Evolutionary conservation across 2,113 vertebrate species (phyloP).

Genomic region (Forbesichthys agassizii): DNA sequence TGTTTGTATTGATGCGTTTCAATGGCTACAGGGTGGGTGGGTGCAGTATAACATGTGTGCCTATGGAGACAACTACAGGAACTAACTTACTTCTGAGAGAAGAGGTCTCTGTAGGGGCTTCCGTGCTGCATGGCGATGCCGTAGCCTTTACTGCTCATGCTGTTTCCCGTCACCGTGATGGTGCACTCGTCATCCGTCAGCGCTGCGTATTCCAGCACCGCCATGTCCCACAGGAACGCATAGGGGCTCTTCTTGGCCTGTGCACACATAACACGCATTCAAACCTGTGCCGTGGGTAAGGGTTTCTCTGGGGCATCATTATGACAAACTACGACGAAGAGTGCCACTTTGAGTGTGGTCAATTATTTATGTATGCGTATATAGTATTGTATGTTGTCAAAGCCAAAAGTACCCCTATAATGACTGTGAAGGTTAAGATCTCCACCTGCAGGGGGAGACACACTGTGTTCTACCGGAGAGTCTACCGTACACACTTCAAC

Average conservation of each 20-base stretch:
- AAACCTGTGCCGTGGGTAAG: too few relatives aligned
- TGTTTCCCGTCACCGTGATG: conserved; percentile 88
- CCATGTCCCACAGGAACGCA: conserved; percentile 97
- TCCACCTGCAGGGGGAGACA: not conserved
- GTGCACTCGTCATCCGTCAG: conserved; percentile 95
- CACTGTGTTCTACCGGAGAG: not conserved
- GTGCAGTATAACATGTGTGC: too few relatives aligned
- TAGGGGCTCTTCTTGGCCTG: conserved; percentile 93
- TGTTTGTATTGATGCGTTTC: too few relatives aligned
- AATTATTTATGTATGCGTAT: too few relatives aligned
- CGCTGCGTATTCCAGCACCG: conserved; percentile 93
- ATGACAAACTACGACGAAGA: too few relatives aligned
- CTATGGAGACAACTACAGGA: not conserved
- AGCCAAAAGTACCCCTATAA: not conserved
- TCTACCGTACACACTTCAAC: not conserved
- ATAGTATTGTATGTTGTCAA: too few relatives aligned
- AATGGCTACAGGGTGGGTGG: too few relatives aligned
- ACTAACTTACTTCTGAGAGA: conserved; percentile 89
- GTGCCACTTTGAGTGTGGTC: too few relatives aligned
- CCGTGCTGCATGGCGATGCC: conserved; percentile 97
- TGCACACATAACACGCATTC: conserved; percentile 3
- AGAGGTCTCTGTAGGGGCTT: conserved; percentile 97
- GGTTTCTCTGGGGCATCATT: too few relatives aligned
- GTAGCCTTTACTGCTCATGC: conserved; percentile 96
- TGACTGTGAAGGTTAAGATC: not conserved